Conservation (phyloP, 2,888 invertebrate genomes). For the Thereva nobilitata region DNA sequence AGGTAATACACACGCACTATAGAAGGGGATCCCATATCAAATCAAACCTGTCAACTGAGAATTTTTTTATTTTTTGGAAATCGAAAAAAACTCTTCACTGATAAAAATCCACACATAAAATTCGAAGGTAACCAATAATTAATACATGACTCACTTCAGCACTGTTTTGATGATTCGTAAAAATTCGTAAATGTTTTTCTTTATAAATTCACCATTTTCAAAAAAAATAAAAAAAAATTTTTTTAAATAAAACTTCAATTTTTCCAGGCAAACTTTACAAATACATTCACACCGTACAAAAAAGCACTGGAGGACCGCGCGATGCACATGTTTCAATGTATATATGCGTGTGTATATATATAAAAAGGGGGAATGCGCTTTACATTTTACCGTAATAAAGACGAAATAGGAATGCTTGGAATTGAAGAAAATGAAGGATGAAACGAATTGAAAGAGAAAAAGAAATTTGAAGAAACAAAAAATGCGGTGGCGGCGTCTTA, state of each 20-base stretch:
- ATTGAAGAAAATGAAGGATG: conserved; percentile 27
- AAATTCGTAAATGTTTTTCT: background rate
- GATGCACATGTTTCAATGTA: conserved; percentile 25
- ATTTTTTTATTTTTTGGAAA: too few relatives aligned
- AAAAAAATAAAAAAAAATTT: too few relatives aligned
- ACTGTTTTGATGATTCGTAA: background rate
- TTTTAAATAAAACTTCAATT: background rate
- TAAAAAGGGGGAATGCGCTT: conserved; percentile 28
- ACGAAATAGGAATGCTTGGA: conserved; percentile 42
- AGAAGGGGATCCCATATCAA: too few relatives aligned
- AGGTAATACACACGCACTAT: too few relatives aligned
- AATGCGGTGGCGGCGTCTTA: conserved; percentile 47
- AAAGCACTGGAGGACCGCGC: background rate
- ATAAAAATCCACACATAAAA: too few relatives aligned
- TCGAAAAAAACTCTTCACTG: too few relatives aligned
- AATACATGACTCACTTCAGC: too few relatives aligned
- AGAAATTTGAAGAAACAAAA: conserved; percentile 36
- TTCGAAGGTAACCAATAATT: too few relatives aligned
- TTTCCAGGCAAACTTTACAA: conserved; percentile 16
- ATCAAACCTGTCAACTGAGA: too few relatives aligned
- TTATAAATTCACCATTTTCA: background rate
- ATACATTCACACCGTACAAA: conserved; percentile 7
- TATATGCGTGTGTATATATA: too few relatives aligned
- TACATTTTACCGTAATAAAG: conserved; percentile 36
- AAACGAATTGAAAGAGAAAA: conserved; percentile 36